phyloP scores from a whole-genome alignment of 2,888 invertebrate species.

The Elmis aenea region DNA sequence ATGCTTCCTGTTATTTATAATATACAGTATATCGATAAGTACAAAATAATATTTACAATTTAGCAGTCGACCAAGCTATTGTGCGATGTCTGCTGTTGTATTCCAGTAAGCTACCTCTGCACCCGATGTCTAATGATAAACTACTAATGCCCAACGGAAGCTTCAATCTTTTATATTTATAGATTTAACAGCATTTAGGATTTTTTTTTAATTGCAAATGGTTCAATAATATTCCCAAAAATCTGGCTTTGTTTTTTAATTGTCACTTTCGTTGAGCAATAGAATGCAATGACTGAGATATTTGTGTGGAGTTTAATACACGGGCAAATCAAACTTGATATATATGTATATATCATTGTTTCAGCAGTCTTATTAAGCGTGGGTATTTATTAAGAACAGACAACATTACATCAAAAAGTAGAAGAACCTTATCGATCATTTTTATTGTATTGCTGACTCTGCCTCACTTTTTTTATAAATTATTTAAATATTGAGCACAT shows the following conservation, averaged over 20 bases:
- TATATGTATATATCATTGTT: no score
- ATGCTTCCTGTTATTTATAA: conserved; percentile 44
- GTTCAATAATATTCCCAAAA: no score
- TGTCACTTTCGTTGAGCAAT: conserved; percentile 24
- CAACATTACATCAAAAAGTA: conserved; percentile 13
- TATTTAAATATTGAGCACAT: no score
- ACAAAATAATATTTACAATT: conserved; percentile 37
- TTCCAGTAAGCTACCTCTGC: conserved; percentile 39
- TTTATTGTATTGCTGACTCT: no score
- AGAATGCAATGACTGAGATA: conserved; percentile 19
- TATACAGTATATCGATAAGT: conserved; percentile 44
- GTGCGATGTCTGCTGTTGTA: conserved; percentile 36
- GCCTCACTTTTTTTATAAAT: no score
- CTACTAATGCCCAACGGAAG: conserved; percentile 11
- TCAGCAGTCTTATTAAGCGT: conserved; percentile 9
- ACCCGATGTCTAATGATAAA: conserved; percentile 13
- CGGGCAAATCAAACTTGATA: conserved; percentile 14
- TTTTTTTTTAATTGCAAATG: conserved; percentile 6
- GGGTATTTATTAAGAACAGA: conserved; percentile 12
- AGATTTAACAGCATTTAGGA: no score
- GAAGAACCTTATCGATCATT: no score
- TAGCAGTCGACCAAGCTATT: conserved; percentile 37
- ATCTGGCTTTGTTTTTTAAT: conserved; percentile 4
- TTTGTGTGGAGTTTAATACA: conserved; percentile 12
- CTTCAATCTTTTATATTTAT: no score